phyloP scores from a whole-genome alignment of 2,888 invertebrate species.

The Plebejus argus region DNA sequence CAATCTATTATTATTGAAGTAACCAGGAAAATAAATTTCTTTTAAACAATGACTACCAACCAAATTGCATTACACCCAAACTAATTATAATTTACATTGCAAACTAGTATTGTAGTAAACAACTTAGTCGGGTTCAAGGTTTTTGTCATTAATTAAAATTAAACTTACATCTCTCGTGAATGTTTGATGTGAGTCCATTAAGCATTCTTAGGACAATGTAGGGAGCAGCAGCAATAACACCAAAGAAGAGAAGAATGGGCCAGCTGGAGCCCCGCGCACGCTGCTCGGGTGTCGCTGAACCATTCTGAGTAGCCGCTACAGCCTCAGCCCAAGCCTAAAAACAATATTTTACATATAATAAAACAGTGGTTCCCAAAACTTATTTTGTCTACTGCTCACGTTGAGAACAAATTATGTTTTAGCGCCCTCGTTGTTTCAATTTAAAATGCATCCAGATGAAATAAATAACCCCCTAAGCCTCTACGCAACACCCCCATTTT shows the following conservation, averaged over 20 bases:
- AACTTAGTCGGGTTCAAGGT: neutral
- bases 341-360: neutral
- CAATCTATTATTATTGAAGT: neutral
- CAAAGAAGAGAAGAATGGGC: conserved; percentile 95
- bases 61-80: neutral
- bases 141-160: neutral
- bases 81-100: neutral
- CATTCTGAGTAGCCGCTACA: conserved; percentile 65
- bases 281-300: conserved; percentile 60
- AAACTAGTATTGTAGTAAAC: neutral
- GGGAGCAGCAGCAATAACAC: conserved; percentile 93
- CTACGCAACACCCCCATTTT: too few species aligned
- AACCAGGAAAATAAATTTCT: too few species aligned
- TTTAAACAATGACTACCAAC: too few species aligned
- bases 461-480: too few species aligned
- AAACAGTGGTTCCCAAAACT: too few species aligned
- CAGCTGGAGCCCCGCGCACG: conserved; percentile 83
- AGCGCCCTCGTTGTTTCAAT: too few species aligned
- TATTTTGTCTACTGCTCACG: too few species aligned
- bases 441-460: too few species aligned
- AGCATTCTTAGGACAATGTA: conserved; percentile 94
- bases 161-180: conserved; percentile 82
- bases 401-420: too few species aligned
- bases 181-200: conserved; percentile 74
- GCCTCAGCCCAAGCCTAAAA: conserved; percentile 75